Evolutionary conservation across 2,888 invertebrate genomes (phyloP), one percentile per base, ranked within the genome.

Genomic region (Lymantria dispar): DNA sequence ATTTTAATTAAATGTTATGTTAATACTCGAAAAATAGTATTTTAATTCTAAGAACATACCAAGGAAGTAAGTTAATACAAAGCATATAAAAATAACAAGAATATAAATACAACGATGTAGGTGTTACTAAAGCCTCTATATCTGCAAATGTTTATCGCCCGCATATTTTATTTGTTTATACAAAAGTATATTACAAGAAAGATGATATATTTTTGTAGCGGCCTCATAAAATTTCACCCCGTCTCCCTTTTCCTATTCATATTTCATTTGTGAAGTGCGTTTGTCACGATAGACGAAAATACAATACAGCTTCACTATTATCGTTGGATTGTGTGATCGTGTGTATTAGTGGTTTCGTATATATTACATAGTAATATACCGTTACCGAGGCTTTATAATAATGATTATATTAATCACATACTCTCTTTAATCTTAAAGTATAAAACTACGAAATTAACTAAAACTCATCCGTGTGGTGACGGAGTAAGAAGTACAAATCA

Each of bases 241-340:
- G 15, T 58, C 60, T 54, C 54, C 60, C 62, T 56, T 60, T 59
- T 54, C 43, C 50, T 53, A 64, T 66, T 68, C 72, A 72, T 72
- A 69, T 70, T 68, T 72, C 68, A 69, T 72, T 45, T 59, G 56
- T 58, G 69, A 70, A 72, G 67, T 69, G 67, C 56, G 62, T 65
- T 68, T 72, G 69, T 67, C 72, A 67, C 54, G 50, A 53, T 39
- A 59, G 43, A 53, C 45, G 50, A 46, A 49, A 60, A 58, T 57
- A 61, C 60, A 54, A 62, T 55, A 54, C 52, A 53, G 52, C 15
- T 51, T 47, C 37, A 54, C 38, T 58, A 41, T 50, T 48, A 14
- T 30, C 42, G 37, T 15, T n/a, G 11, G 40, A 22, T 41, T 41
- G 39, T 36, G 46, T 45, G 41, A 42, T 37, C 41, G 52, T 55